Percentiles rank a stretch among this genome's conserved stretches.
Evolutionary conservation across 1,140 invertebrate genomes (phyloP).

Genomic region (Chionoecetes opilio): DNA sequence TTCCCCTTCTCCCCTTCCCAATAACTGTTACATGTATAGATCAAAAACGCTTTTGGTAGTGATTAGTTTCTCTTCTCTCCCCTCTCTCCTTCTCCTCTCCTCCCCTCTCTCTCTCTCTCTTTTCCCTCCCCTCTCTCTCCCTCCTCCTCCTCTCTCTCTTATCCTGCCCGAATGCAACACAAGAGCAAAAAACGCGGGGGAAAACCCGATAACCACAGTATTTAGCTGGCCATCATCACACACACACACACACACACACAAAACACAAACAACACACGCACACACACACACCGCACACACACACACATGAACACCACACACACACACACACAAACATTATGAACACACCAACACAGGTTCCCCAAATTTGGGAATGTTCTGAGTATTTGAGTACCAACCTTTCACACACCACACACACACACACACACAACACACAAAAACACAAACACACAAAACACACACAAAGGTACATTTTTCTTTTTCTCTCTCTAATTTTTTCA

Average conservation of each 20-base stretch:
- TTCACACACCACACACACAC: too few species aligned
- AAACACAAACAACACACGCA: conserved; percentile 49
- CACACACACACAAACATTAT: too few species aligned
- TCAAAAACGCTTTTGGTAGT: too few species aligned
- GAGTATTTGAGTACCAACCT: too few species aligned
- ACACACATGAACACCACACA: conserved; percentile 32
- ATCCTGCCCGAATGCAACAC: too few species aligned
- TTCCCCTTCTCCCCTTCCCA: not conserved
- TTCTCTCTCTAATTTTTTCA: too few species aligned
- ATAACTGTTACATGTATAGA: too few species aligned
- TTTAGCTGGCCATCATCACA: not conserved
- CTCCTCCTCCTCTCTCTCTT: not conserved
- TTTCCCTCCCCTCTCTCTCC: not conserved
- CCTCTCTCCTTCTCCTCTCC: not conserved
- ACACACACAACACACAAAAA: not conserved
- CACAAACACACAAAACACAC: not conserved
- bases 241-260: conserved; percentile 40
- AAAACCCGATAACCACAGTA: not conserved
- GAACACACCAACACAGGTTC: too few species aligned
- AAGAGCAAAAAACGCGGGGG: too few species aligned
- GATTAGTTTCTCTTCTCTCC: not conserved
- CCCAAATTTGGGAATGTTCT: too few species aligned
- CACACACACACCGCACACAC: conserved; percentile 59
- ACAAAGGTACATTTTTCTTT: too few species aligned
- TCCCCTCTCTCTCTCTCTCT: not conserved